phyloP scores from a whole-genome alignment of 2,113 vertebrate genomes.

The Hypanus sabinus region DNA sequence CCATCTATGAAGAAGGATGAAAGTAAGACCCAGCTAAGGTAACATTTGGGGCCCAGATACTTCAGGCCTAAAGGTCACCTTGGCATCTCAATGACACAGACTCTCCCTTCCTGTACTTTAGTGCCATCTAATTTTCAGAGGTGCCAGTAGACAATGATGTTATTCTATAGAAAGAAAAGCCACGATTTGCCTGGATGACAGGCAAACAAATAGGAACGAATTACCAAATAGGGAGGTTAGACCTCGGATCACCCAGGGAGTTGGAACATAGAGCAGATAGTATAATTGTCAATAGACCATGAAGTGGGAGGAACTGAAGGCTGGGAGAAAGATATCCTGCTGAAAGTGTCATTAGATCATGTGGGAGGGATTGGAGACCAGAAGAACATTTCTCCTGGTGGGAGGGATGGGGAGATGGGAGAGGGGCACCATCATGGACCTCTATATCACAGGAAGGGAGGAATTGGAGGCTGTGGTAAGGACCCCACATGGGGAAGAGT shows the following conservation, averaged over 20 bases:
- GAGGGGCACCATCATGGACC: too few relatives aligned
- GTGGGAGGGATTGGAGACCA: neutral
- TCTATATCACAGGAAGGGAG: neutral
- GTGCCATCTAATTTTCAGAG: neutral
- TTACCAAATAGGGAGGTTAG: neutral
- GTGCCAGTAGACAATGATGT: neutral
- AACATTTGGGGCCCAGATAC: conserved; percentile 26
- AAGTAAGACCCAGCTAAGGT: neutral
- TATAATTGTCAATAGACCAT: neutral
- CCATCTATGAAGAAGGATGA: neutral
- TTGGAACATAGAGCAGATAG: neutral
- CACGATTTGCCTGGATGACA: neutral
- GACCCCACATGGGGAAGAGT: too few relatives aligned
- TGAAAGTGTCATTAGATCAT: neutral
- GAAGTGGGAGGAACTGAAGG: too few relatives aligned
- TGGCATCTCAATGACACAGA: neutral
- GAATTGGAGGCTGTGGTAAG: neutral
- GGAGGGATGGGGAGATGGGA: too few relatives aligned
- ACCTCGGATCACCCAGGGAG: neutral
- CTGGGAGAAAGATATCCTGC: neutral
- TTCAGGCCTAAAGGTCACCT: neutral
- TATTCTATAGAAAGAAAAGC: neutral
- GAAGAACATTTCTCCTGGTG: neutral
- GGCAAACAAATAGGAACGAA: too few relatives aligned
- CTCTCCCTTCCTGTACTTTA: neutral